These are phyloP conservation scores for Cephus pulcher DNA, from an alignment of 2,888 invertebrate genomes.

Conservation along the genomic window DNA sequence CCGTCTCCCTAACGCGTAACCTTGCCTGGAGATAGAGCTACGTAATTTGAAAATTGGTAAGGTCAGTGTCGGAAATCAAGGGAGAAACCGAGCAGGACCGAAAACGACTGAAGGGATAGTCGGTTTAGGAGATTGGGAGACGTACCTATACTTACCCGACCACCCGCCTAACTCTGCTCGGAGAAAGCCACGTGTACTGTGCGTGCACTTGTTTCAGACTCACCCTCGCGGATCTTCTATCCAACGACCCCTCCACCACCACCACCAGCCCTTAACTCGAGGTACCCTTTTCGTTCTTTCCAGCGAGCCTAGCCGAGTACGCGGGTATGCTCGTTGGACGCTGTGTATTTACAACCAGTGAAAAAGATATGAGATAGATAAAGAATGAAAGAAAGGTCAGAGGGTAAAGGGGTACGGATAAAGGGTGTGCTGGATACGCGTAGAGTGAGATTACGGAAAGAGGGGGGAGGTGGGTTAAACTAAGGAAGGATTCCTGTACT, in stretches of 20 bases:
- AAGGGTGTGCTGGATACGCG: neutral
- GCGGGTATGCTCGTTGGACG: neutral
- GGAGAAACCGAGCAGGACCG: conserved; percentile 17
- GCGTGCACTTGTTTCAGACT: neutral
- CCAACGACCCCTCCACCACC: neutral
- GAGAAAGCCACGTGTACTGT: neutral
- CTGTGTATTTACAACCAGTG: neutral
- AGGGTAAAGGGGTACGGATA: conserved; percentile 6
- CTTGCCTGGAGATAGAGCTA: conserved; percentile 1
- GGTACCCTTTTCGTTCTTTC: neutral
- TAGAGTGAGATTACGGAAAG: neutral
- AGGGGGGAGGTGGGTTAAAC: neutral
- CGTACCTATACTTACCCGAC: neutral
- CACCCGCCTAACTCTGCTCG: conserved; percentile 4
- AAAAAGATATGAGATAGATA: conserved; percentile 18
- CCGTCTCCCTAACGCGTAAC: neutral
- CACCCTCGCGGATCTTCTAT: neutral
- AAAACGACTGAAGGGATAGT: neutral
- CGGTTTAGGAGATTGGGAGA: neutral
- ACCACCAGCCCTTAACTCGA: neutral
- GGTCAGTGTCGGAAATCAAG: conserved; percentile 48
- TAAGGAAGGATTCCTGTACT: neutral
- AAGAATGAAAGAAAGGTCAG: conserved; percentile 9
- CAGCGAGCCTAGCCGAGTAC: neutral
- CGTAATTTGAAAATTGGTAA: conserved; percentile 49